Base-by-base conservation (phyloP, 2,797 vertebrate species). In the Peromyscus aztecus region DNA sequence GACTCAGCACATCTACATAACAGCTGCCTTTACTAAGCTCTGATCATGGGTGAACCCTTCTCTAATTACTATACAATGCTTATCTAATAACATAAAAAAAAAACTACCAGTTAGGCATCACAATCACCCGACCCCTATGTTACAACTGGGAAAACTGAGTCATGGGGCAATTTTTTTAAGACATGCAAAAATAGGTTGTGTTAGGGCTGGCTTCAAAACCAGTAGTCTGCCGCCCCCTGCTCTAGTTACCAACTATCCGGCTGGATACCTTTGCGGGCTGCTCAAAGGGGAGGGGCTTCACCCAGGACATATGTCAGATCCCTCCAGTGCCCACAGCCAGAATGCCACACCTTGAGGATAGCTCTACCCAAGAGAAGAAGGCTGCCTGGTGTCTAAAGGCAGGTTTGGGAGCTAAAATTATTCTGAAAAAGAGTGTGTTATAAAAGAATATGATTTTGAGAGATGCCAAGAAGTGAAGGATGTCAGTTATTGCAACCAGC, bases 401-500 rank as follows among this genome's bases (percentile, higher is more conserved):
- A 86, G 65, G 24, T 43, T 84, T 85, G 0, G 29, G 49, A 59
- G 6, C 27, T 76, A 75, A 94, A 92, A 81, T 77, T 61, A 84
- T 76, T 93, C 84, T 91, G 83, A 91, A 93, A 83, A 90, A 76
- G 73, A 77, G 14, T 76, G 16, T 88, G 63, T 86, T 65, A 0
- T 88, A 90, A 88, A 96, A 86, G 10, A 71, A 57, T 37, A 13
- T 34, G 61, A 82, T 93, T 89, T 94, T 80, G 71, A 24, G 83
- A 95, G 63, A 31, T 67, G 31, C 49, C 63, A 76, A 87, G 82
- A 97, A 96, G 83, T 84, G 0, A 14, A 59, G 61, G 96, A 85
- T 87, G 78, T 89, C 97, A 97, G 75, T 96, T 98, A 97, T 24
- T 24, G 31, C 83, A 86, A 93, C 96, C 93, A 83, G 69, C 92